phyloP scores from a whole-genome alignment of 2,113 vertebrate species.

The Reinhardtius hippoglossoides region DNA sequence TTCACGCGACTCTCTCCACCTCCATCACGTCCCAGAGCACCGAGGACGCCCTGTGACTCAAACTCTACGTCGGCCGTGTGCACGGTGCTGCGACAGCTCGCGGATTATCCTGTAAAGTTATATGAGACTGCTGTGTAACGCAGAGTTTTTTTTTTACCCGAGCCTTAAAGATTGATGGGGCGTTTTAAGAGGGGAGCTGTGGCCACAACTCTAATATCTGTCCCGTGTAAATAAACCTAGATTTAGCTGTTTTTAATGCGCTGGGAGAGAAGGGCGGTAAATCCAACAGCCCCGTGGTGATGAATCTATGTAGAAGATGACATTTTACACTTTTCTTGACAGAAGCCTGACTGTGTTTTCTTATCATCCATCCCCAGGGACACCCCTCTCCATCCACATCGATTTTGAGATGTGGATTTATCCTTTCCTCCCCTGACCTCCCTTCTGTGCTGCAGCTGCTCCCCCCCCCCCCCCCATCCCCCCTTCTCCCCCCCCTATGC shows the following conservation, averaged over 20 bases:
- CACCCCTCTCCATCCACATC: background rate
- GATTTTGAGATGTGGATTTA: conserved; percentile 34
- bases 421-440: conserved; percentile 26
- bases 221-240: background rate
- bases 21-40: conserved; percentile 73
- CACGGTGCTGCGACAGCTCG: background rate
- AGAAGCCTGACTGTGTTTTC: conserved; percentile 37
- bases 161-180: background rate
- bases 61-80: background rate
- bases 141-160: background rate
- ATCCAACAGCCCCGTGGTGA: background rate
- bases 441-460: background rate
- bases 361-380: conserved; percentile 22
- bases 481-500: conserved; percentile 33
- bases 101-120: background rate
- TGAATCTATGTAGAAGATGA: background rate
- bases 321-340: conserved; percentile 33
- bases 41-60: conserved; percentile 50
- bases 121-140: background rate
- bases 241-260: conserved; percentile 7
- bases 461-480: background rate
- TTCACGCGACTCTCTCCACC: conserved; percentile 43
- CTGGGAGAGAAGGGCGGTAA: background rate
- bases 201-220: background rate
- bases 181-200: background rate